Evolutionary conservation across 2,888 invertebrate genomes (phyloP), one percentile per base, ranked within the genome.

Genomic region (Eristalis intricaria): DNA sequence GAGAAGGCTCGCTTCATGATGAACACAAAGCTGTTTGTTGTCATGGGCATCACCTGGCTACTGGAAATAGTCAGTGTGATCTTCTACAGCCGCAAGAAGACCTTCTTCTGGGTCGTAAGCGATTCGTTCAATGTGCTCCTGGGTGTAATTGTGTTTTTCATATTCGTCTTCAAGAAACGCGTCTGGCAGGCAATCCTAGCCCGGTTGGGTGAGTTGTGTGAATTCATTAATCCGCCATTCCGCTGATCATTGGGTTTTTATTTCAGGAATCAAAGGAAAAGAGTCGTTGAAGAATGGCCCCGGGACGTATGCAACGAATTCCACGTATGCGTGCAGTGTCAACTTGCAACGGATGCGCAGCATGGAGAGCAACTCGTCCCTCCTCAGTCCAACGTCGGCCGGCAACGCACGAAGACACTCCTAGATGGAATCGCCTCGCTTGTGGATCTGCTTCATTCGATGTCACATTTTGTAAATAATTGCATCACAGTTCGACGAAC

Each of bases 1-100:
- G 96, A 96, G 60, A 95, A 95, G 92, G 95, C 95, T 19, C 96
- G 96, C 90, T 95, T 96, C 89, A 93, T 95, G 38, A 94, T 97
- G 93, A 96, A 96, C 81, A 94, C 95, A 0, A 97, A 97, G 91
- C 92, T 97, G 0, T 96, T 96, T 93, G 93, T 96, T 84, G 96
- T 97, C 64, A 97, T 97, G 97, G 97, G 97, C 0, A 95, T 96
- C 0, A 95, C 95, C 0, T 97, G 96, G 96, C 92, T 95, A 2
- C 94, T 95, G 64, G 96, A 96, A 91, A 93, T 96, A 5, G 90
- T 95, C 13, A 95, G 96, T 4, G 94, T 95, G 1, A 88, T 95
- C 32, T 92, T 94, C 64, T 91, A 93, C 56, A 92, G 94, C 89
- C 94, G 95, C 81, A 91, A 91, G 92, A 92, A 94, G 89, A 94